phyloP scores from a whole-genome alignment of 2,888 invertebrate genomes.

The Drosophila nigritarsus region DNA sequence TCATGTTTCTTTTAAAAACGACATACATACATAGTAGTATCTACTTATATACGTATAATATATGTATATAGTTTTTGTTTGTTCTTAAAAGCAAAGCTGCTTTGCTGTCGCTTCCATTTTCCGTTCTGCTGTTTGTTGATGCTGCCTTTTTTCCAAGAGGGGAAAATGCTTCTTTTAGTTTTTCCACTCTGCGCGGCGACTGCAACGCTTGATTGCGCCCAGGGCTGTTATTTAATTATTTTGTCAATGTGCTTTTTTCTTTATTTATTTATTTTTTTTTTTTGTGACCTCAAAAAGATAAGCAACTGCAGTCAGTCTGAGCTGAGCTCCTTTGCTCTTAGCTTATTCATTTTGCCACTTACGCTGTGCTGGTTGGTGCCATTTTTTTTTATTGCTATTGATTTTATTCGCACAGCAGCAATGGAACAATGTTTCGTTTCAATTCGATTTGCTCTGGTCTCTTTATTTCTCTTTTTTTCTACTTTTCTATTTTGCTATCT shows the following conservation, averaged over 20 bases:
- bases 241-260: slow-evolving; percentile 67
- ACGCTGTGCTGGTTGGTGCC: slow-evolving; percentile 16
- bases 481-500: slow-evolving; percentile 28
- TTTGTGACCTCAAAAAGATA: slow-evolving; percentile 46
- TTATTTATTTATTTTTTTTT: slow-evolving; percentile 17
- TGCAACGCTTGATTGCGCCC: slow-evolving; percentile 65
- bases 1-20: slow-evolving; percentile 49
- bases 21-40: slow-evolving; percentile 1
- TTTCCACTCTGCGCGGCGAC: slow-evolving; percentile 39
- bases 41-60: slow-evolving; percentile 10
- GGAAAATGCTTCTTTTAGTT: slow-evolving; percentile 63
- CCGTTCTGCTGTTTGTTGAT: slow-evolving; percentile 19
- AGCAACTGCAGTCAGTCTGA: slow-evolving; percentile 21
- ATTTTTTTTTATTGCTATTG: slow-evolving; percentile 31
- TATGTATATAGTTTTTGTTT: slow-evolving; percentile 12
- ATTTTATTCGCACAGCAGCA: slow-evolving; percentile 25
- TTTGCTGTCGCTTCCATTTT: slow-evolving; percentile 45
- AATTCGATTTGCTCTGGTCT: slow-evolving; percentile 37
- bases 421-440: slow-evolving; percentile 15
- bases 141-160: slow-evolving; percentile 34
- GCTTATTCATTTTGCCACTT: slow-evolving; percentile 34
- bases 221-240: slow-evolving; percentile 77
- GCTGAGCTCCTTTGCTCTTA: slow-evolving; percentile 24
- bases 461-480: slow-evolving; percentile 14
- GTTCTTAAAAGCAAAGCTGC: slow-evolving; percentile 62